phyloP scores from a whole-genome alignment of 92 coral and sea anemone genomes.

The Epizoanthus ramosus region DNA sequence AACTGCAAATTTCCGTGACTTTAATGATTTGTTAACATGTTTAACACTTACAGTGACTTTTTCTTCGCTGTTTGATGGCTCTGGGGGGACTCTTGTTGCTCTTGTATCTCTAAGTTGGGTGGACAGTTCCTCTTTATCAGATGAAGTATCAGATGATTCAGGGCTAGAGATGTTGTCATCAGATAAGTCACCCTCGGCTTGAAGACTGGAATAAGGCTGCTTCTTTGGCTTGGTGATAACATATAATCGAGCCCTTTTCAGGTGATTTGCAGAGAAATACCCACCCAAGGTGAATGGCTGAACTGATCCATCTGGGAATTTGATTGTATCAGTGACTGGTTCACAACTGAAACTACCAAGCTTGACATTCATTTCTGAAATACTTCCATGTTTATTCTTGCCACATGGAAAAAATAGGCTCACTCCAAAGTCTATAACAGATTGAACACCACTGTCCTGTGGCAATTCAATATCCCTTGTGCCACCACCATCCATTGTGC shows the following conservation, averaged over 20 bases:
- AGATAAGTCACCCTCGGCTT: no score
- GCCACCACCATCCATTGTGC: constrained; percentile 33
- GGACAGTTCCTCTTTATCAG: no score
- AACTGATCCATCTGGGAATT: background rate
- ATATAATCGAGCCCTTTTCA: constrained; percentile 5
- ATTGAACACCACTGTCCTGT: background rate
- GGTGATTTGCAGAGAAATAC: background rate
- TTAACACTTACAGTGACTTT: no score
- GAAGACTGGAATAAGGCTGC: no score
- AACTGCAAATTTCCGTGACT: no score
- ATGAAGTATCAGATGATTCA: no score
- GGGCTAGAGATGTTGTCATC: no score
- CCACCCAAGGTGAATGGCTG: constrained; percentile 7
- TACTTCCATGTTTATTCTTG: background rate
- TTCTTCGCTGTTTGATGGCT: no score
- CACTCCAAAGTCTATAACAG: constrained; percentile 14
- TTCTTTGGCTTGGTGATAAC: background rate
- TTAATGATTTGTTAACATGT: no score
- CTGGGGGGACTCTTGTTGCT: no score
- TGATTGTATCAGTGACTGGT: background rate
- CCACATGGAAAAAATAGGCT: background rate
- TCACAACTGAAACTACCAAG: constrained; percentile 1
- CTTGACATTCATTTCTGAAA: background rate
- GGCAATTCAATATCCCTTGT: constrained; percentile 24
- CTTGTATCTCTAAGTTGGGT: no score